A percentile compares a stretch with the other conserved stretches of the same genome.
These are phyloP conservation scores for Drosophila falleni DNA, from an alignment of 2,888 invertebrate species.

Conservation along the genomic window DNA sequence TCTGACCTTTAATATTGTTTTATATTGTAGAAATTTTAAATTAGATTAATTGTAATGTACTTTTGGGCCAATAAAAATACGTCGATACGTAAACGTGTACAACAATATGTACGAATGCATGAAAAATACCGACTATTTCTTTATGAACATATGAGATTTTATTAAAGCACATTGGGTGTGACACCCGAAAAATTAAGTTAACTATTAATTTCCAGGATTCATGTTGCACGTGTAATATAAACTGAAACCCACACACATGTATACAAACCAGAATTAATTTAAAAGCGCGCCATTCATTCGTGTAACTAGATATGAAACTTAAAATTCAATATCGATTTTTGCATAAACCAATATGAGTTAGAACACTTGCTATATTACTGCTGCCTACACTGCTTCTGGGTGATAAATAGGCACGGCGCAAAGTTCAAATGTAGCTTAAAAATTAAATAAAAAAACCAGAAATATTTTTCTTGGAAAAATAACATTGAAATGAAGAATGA, in stretches of 20 bases:
- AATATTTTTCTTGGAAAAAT: too few relatives aligned
- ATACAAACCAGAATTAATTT: not conserved
- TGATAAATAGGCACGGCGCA: too few relatives aligned
- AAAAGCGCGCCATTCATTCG: not conserved
- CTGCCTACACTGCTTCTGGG: too few relatives aligned
- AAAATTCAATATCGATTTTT: not conserved
- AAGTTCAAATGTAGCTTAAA: too few relatives aligned
- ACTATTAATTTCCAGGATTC: too few relatives aligned
- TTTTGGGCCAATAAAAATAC: slow-evolving; percentile 58
- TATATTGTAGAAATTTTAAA: slow-evolving; percentile 67
- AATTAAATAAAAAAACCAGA: too few relatives aligned
- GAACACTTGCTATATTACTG: too few relatives aligned
- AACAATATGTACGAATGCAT: slow-evolving; percentile 12
- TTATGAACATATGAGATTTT: not conserved
- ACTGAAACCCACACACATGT: too few relatives aligned
- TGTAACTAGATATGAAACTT: not conserved
- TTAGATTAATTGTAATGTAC: slow-evolving; percentile 70
- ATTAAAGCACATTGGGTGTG: not conserved
- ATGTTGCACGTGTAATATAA: too few relatives aligned
- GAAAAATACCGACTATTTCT: not conserved
- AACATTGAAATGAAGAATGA: too few relatives aligned
- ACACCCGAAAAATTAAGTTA: not conserved
- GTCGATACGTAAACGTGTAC: slow-evolving; percentile 46
- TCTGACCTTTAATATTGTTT: slow-evolving; percentile 69
- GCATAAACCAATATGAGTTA: too few relatives aligned